Conservation (phyloP, 1,140 invertebrate genomes). For the Drosophila gunungcola region DNA sequence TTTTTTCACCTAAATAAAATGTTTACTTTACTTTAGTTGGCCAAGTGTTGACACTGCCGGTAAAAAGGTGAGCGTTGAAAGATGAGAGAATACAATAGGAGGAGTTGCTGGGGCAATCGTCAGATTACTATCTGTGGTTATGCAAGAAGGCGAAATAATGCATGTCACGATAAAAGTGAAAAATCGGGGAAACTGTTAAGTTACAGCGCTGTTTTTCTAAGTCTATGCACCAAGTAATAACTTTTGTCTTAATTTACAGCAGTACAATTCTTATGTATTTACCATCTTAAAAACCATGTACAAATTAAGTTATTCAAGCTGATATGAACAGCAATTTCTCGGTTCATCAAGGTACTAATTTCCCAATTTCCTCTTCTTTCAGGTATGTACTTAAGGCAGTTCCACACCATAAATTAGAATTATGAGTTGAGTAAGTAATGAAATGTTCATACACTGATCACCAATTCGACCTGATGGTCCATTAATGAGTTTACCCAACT, state of each 20-base stretch:
- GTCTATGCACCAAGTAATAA: too few species aligned
- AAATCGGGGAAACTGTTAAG: constrained; percentile 12
- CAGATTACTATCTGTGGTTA: constrained; percentile 23
- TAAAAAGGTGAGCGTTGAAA: constrained; percentile 1
- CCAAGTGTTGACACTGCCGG: constrained; percentile 33
- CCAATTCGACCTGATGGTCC: constrained; percentile 36
- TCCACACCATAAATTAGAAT: constrained; percentile 19
- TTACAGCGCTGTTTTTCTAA: neutral
- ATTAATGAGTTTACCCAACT: constrained; percentile 36
- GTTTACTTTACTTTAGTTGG: constrained; percentile 56
- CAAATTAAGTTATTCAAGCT: neutral
- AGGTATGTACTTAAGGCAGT: constrained; percentile 51
- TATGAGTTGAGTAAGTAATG: constrained; percentile 45
- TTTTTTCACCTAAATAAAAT: constrained; percentile 54
- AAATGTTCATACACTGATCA: constrained; percentile 38
- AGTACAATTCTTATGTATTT: too few species aligned
- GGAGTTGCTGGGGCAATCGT: constrained; percentile 14
- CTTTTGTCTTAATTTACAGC: too few species aligned
- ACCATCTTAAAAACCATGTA: neutral
- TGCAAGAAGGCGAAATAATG: constrained; percentile 20
- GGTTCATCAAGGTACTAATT: constrained; percentile 29
- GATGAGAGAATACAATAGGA: constrained; percentile 25
- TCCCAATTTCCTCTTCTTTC: constrained; percentile 34
- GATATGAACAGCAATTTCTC: constrained; percentile 11
- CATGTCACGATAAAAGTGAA: constrained; percentile 20